Percentiles rank a stretch among this genome's conserved stretches.
phyloP scores from a whole-genome alignment of 2,797 vertebrate species.

The Heterohyrax brucei region DNA sequence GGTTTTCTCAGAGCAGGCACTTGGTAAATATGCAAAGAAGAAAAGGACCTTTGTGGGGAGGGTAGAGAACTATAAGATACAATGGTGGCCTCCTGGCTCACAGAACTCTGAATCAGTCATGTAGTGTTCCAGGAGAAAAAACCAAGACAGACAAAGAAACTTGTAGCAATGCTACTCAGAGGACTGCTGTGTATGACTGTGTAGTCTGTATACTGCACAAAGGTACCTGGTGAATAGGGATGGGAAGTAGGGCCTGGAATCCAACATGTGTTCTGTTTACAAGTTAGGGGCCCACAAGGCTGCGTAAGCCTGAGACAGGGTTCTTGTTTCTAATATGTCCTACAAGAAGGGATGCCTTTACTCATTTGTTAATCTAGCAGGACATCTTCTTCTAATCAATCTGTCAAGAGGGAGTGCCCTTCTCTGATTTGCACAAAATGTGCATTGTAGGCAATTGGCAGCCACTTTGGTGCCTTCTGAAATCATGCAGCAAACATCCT shows the following conservation, averaged over 20 bases:
- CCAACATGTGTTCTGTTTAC: neutral
- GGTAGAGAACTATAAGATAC: neutral
- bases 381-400: neutral
- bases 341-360: neutral
- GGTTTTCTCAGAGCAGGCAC: no score
- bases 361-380: neutral
- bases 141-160: slow-evolving; percentile 7
- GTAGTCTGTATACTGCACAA: neutral
- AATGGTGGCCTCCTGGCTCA: neutral
- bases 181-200: neutral
- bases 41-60: no score
- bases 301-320: neutral
- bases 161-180: neutral
- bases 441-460: neutral
- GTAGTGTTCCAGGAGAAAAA: neutral
- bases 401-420: no score
- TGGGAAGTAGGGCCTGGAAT: neutral
- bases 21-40: no score
- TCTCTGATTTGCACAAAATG: no score
- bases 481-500: neutral
- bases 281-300: neutral
- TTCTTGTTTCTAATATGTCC: neutral
- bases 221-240: neutral
- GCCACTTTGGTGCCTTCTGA: neutral
- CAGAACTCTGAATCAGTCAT: neutral